These are phyloP conservation scores for Sisyra terminalis DNA, from an alignment of 2,888 invertebrate genomes.

Conservation along the genomic window DNA sequence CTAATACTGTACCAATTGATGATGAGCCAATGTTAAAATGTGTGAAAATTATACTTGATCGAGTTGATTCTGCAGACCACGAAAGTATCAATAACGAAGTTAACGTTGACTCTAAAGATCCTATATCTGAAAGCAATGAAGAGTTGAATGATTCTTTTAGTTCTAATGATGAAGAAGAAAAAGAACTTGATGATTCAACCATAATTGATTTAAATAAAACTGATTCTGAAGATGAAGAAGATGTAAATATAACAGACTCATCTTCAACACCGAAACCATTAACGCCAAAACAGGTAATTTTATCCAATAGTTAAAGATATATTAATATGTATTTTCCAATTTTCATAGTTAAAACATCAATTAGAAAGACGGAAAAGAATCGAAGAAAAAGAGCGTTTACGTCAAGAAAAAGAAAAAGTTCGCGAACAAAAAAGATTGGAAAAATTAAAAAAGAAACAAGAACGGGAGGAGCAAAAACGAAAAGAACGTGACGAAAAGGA, in stretches of 20 bases:
- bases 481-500: constrained; percentile 17
- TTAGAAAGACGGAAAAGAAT: constrained; percentile 37
- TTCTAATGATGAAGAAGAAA: too few relatives aligned
- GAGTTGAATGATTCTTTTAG: constrained; percentile 16
- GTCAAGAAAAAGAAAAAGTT: constrained; percentile 29
- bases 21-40: constrained; percentile 21
- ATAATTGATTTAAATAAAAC: constrained; percentile 15
- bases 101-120: constrained; percentile 8
- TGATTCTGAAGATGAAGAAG: constrained; percentile 8
- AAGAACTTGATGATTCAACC: constrained; percentile 14
- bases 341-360: constrained; percentile 36
- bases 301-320: not conserved
- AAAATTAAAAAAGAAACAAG: constrained; percentile 29
- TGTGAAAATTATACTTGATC: constrained; percentile 6
- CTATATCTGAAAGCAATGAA: constrained; percentile 25
- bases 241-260: constrained; percentile 15
- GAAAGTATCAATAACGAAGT: constrained; percentile 21
- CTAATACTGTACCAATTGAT: constrained; percentile 20
- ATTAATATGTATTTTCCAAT: constrained; percentile 8
- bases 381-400: constrained; percentile 33
- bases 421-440: constrained; percentile 25
- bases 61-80: not conserved
- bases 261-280: constrained; percentile 24
- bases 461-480: constrained; percentile 18
- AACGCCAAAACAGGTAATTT: constrained; percentile 23